A percentile compares a stretch with the other conserved stretches of the same genome.
phyloP scores from a whole-genome alignment of 2,888 invertebrate genomes.

The Mongoloraphidia duomilia region DNA sequence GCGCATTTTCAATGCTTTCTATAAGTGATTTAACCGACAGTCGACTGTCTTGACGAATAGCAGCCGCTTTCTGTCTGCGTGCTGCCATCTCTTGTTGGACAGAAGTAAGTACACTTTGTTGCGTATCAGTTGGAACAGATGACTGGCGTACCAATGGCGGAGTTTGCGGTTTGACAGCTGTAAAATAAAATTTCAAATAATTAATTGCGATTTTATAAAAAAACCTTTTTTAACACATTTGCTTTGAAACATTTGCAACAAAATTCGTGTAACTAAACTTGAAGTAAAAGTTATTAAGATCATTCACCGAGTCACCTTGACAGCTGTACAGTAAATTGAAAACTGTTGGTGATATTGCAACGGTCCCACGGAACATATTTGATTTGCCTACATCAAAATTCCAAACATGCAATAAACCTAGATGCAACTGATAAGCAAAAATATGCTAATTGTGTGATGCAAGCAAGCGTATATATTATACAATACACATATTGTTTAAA shows the following conservation, averaged over 20 bases:
- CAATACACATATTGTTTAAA: no score
- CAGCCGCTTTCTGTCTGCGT: conserved; percentile 37
- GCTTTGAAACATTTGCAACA: no score
- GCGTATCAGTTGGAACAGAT: conserved; percentile 31
- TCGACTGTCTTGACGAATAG: conserved; percentile 54
- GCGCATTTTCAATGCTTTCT: conserved; percentile 79
- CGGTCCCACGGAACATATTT: neutral
- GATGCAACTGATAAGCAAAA: conserved; percentile 4
- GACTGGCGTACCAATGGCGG: conserved; percentile 24
- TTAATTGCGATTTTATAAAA: neutral
- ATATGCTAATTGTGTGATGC: neutral
- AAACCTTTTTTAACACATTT: neutral
- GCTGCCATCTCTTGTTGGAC: conserved; percentile 42
- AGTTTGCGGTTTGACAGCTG: conserved; percentile 23
- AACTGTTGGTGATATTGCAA: no score
- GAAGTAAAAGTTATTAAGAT: no score
- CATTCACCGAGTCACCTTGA: no score
- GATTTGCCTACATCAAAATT: neutral
- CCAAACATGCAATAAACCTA: neutral
- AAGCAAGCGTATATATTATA: no score
- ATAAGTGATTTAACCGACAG: conserved; percentile 83
- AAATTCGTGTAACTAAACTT: no score
- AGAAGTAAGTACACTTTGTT: conserved; percentile 37
- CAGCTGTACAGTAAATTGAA: no score
- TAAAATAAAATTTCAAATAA: conserved; percentile 12